These are phyloP conservation scores for Drosophila azteca DNA, from an alignment of 1,140 invertebrate species.

Conservation along the genomic window DNA sequence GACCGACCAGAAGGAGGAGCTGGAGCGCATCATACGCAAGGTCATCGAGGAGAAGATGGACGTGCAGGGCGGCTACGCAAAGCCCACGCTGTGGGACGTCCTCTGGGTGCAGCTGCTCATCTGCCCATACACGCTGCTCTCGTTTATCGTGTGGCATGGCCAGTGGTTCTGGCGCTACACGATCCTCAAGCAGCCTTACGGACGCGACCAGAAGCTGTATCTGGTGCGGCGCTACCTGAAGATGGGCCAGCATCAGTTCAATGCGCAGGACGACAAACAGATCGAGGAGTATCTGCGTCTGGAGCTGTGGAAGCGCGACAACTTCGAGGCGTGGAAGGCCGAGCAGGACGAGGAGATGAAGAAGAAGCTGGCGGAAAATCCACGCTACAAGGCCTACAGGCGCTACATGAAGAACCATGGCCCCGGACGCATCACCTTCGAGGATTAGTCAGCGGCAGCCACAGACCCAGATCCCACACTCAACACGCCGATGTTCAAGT, in stretches of 20 bases:
- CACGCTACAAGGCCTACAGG: slow-evolving; percentile 91
- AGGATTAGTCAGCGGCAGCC: slow-evolving; percentile 84
- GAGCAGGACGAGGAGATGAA: slow-evolving; percentile 93
- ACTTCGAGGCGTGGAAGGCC: slow-evolving; percentile 91
- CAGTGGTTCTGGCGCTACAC: slow-evolving; percentile 92
- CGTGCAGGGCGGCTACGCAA: slow-evolving; percentile 94
- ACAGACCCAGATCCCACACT: background rate
- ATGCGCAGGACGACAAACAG: slow-evolving; percentile 89
- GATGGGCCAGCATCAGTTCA: slow-evolving; percentile 88
- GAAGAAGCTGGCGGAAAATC: slow-evolving; percentile 90
- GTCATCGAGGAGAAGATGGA: slow-evolving; percentile 96
- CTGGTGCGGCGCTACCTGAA: slow-evolving; percentile 91
- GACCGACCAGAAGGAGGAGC: slow-evolving; percentile 91
- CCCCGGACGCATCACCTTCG: slow-evolving; percentile 90
- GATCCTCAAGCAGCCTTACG: slow-evolving; percentile 90
- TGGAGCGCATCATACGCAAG: slow-evolving; percentile 88
- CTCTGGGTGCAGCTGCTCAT: slow-evolving; percentile 93
- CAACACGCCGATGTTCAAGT: slow-evolving; percentile 54
- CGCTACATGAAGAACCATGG: slow-evolving; percentile 92
- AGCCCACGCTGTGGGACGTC: slow-evolving; percentile 90
- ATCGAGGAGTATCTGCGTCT: slow-evolving; percentile 89
- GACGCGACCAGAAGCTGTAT: slow-evolving; percentile 92
- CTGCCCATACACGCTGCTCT: slow-evolving; percentile 88
- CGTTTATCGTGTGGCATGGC: slow-evolving; percentile 90
- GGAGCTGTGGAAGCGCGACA: slow-evolving; percentile 92